Conservation (phyloP, 2,888 invertebrate species). For the Parnassius smintheus region DNA sequence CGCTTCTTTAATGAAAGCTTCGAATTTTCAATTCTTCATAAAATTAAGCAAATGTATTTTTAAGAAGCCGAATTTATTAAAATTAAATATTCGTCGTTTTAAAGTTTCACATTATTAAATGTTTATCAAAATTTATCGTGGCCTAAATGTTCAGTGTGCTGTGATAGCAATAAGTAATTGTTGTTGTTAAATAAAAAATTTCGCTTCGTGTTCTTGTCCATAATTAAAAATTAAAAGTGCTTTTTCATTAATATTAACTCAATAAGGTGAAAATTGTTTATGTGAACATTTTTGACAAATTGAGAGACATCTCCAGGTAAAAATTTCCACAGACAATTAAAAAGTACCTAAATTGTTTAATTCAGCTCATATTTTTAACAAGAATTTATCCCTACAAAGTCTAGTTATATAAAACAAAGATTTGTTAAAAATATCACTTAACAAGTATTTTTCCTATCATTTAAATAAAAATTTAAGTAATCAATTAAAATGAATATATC, state of each 20-base stretch:
- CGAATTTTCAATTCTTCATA: slow-evolving; percentile 8
- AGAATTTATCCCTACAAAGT: too few species aligned
- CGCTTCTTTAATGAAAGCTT: slow-evolving; percentile 10
- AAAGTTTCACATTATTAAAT: slow-evolving; percentile 15
- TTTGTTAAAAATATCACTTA: too few species aligned
- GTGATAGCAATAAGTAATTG: slow-evolving; percentile 37
- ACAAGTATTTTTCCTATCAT: too few species aligned
- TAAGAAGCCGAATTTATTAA: slow-evolving; percentile 25
- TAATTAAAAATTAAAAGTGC: slow-evolving; percentile 10
- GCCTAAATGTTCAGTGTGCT: slow-evolving; percentile 40
- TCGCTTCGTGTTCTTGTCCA: slow-evolving; percentile 25
- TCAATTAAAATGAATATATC: too few species aligned
- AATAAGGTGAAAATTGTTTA: not conserved
- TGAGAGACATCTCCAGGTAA: too few species aligned
- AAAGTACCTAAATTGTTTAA: too few species aligned
- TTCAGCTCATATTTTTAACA: too few species aligned
- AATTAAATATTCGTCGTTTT: slow-evolving; percentile 23
- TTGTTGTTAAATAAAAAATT: slow-evolving; percentile 27
- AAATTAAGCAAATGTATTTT: slow-evolving; percentile 6
- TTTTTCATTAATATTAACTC: not conserved
- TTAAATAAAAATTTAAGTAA: too few species aligned
- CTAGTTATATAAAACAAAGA: too few species aligned
- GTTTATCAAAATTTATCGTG: slow-evolving; percentile 28
- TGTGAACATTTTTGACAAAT: too few species aligned
- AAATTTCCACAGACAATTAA: too few species aligned